Percentiles rank a stretch among this genome's conserved stretches.
phyloP scores from a whole-genome alignment of 2,797 vertebrate species.

The Etheostoma nigrum region DNA sequence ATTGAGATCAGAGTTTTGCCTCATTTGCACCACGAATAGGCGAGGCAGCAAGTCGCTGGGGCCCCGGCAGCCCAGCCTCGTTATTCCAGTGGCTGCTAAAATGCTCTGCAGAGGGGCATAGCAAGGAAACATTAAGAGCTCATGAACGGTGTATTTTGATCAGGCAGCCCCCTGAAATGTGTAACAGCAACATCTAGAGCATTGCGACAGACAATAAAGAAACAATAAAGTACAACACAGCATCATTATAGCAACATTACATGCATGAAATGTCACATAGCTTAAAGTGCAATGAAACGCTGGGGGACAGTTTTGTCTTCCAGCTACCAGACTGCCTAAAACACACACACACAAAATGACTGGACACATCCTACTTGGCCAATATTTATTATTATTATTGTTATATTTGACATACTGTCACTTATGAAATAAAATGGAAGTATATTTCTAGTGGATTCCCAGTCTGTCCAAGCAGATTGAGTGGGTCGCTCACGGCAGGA shows the following conservation, averaged over 20 bases:
- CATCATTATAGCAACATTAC: neutral
- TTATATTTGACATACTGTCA: neutral
- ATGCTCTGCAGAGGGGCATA: slow-evolving; percentile 41
- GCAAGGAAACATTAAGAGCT: slow-evolving; percentile 19
- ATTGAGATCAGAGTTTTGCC: slow-evolving; percentile 8
- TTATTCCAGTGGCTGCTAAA: slow-evolving; percentile 26
- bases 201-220: neutral
- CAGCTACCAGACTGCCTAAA: neutral
- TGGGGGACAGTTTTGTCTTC: neutral
- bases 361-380: neutral
- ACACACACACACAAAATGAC: neutral
- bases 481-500: slow-evolving; percentile 41
- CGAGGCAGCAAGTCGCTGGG: neutral
- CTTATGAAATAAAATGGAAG: slow-evolving; percentile 1
- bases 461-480: slow-evolving; percentile 36
- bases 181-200: slow-evolving; percentile 16
- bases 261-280: neutral
- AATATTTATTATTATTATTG: neutral
- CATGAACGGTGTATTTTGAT: slow-evolving; percentile 24
- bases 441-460: slow-evolving; percentile 2
- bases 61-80: neutral
- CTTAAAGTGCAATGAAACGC: slow-evolving; percentile 6
- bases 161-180: slow-evolving; percentile 23
- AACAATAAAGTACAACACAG: neutral
- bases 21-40: slow-evolving; percentile 15